Conservation (phyloP, 2,797 vertebrate species). For the Antrozous pallidus region DNA sequence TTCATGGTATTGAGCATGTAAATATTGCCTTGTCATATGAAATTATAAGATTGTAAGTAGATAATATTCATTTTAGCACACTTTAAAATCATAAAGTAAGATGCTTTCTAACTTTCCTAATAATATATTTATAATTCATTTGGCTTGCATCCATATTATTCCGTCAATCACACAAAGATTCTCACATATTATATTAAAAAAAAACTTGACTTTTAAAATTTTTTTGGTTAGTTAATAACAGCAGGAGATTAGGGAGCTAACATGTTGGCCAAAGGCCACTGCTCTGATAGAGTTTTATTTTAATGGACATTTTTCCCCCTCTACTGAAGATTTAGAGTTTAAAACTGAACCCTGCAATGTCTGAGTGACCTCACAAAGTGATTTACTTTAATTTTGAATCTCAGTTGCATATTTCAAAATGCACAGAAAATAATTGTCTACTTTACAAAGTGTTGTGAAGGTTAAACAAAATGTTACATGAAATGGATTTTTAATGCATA, state of each 20-base stretch:
- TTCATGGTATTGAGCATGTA: not conserved
- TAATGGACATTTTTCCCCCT: not conserved
- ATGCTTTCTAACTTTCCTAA: conserved; percentile 26
- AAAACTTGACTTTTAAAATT: not conserved
- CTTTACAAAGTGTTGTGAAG: not conserved
- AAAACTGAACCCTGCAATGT: not conserved
- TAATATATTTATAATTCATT: not conserved
- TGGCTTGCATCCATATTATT: not conserved
- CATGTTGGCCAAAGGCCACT: not conserved
- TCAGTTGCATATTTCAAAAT: not conserved
- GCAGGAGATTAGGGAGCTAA: not conserved
- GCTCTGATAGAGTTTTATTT: not conserved
- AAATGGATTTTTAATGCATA: not conserved
- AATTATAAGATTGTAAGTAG: not conserved
- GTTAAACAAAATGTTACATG: not conserved
- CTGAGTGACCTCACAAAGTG: not conserved
- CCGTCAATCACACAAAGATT: not conserved
- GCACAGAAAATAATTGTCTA: not conserved
- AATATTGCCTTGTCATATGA: not conserved
- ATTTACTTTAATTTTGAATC: not conserved
- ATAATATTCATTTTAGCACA: not conserved
- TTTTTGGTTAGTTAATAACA: conserved; percentile 8
- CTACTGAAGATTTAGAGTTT: not conserved
- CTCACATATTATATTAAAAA: conserved; percentile 15
- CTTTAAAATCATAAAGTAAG: not conserved